Evolutionary conservation across 2,113 vertebrate species (phyloP).

Genomic region (rat (Rattus norvegicus)): GRCr8 NC_086019.1:103527001-103527500

Average conservation of each 20-base stretch:
- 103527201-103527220: neutral
- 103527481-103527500: too few species aligned
- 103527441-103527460: neutral
- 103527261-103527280: too few species aligned
- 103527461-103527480: too few species aligned
- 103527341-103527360: neutral
- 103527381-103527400: too few species aligned
- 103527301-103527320: neutral
- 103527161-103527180: neutral
- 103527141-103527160: neutral
- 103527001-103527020: too few species aligned
- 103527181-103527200: neutral
- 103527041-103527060: too few species aligned
- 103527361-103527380: neutral
- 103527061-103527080: neutral
- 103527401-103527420: neutral
- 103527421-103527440: neutral
- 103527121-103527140: neutral
- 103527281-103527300: neutral
- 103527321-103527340: neutral
- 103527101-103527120: too few species aligned
- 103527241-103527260: neutral
- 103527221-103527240: neutral
- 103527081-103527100: too few species aligned
- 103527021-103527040: too few species aligned